Evolutionary conservation across 92 coral and sea anemone genomes (phyloP), one percentile per base, ranked within the genome.

Genomic region (Heliopora coerulea): DNA sequence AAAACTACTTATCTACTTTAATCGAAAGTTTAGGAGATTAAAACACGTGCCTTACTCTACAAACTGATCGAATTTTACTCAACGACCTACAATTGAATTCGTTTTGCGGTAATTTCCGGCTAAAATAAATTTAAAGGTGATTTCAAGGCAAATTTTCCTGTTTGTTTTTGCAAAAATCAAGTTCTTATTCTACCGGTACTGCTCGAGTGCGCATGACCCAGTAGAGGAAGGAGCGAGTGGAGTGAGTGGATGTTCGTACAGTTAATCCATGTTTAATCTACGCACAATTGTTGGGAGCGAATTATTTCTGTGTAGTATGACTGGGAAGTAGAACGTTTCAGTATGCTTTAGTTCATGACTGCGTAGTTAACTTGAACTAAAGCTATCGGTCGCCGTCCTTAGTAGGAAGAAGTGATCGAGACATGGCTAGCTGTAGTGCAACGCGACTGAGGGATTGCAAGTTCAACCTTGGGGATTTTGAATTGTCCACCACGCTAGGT

Each of bases 401-500:
- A 28, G 50, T 52, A 44, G 74, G 74, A 44, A 54, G 41, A 79
- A 48, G 72, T 35, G 54, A 24, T 40, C 54, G 49, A 35, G 72
- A 33, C 79, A 87, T 87, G 91, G 91, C 91, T 46, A 68, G 79
- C 62, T 84, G 80, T 29, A 78, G 72, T 54, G 86, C 89, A 28
- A 78, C 83, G 56, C 86, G 87, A 63, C 86, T 83, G 80, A 84
- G 89, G 63, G 91, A 89, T 83, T 84, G 88, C 31, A 86, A 84
- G 27, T 89, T 95, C 66, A 89, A 87, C 35, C 83, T 91, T 25
- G 78, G 74, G 25, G 97, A 91, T 73, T 91, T 91, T 40, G 97
- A 91, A 44, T 72, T 91, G 77, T 85, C 98, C 49, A 88, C 91
- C 44, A 93, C 98, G 21, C 84, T 93, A 44, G 98, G 98, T 93